Conservation (phyloP, 1,140 invertebrate genomes). For the Chrysopa pallens region DNA sequence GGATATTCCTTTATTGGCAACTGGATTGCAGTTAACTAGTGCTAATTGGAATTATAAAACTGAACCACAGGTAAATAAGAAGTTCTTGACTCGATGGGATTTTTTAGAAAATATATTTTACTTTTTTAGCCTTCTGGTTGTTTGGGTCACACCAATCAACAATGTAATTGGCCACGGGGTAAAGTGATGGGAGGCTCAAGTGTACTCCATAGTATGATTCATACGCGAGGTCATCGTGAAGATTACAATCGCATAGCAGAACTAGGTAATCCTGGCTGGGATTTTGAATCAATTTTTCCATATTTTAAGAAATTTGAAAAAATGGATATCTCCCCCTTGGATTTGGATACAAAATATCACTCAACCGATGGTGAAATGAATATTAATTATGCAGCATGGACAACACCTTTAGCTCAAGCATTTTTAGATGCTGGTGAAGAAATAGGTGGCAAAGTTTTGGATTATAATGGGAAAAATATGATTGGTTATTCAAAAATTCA, state of each 20-base stretch:
- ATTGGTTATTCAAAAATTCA: constrained; percentile 45
- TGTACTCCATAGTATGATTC: constrained; percentile 82
- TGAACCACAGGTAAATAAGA: constrained; percentile 28
- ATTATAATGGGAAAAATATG: constrained; percentile 50
- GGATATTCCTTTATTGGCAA: constrained; percentile 45
- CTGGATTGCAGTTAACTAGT: constrained; percentile 36
- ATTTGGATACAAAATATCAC: constrained; percentile 31
- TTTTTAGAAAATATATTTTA: no score
- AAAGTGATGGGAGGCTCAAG: constrained; percentile 72
- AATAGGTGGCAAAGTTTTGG: constrained; percentile 42
- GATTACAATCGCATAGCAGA: constrained; percentile 65
- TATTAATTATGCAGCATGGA: constrained; percentile 32
- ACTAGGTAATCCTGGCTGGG: constrained; percentile 66
- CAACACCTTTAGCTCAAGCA: constrained; percentile 39
- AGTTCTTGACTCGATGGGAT: neutral
- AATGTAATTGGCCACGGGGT: constrained; percentile 52
- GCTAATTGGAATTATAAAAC: constrained; percentile 41
- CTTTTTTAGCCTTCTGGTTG: constrained; percentile 11
- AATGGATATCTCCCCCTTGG: constrained; percentile 33
- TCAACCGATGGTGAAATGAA: constrained; percentile 38
- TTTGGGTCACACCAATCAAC: constrained; percentile 25
- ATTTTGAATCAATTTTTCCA: constrained; percentile 58
- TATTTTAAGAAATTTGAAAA: constrained; percentile 70
- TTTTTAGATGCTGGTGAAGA: constrained; percentile 49
- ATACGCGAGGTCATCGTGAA: constrained; percentile 53